Percentiles rank a stretch among this genome's conserved stretches.
Conservation (phyloP, 2,797 vertebrate species). For the Gobionotothen gibberifrons region DNA sequence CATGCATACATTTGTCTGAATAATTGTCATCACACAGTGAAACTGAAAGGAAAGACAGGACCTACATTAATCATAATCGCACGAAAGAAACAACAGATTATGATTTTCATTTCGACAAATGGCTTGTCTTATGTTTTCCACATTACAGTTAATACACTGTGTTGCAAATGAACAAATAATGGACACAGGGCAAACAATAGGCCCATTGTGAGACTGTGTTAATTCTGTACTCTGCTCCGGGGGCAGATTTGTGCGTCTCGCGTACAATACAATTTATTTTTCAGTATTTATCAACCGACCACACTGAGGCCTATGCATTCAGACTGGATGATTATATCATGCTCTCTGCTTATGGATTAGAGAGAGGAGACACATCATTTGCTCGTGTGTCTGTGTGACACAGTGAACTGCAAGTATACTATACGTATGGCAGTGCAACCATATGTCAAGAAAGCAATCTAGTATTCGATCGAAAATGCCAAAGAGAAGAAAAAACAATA, state of each 20-base stretch:
- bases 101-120: slow-evolving; percentile 55
- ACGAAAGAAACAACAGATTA: slow-evolving; percentile 60
- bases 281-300: slow-evolving; percentile 57
- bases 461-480: slow-evolving; percentile 27
- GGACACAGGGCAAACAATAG: slow-evolving; percentile 61
- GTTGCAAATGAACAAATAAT: slow-evolving; percentile 68
- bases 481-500: slow-evolving; percentile 17
- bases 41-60: slow-evolving; percentile 31
- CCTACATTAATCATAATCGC: slow-evolving; percentile 57
- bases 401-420: slow-evolving; percentile 27
- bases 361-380: slow-evolving; percentile 40
- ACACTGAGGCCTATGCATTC: slow-evolving; percentile 43
- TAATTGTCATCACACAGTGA: slow-evolving; percentile 42
- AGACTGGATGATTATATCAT: slow-evolving; percentile 51
- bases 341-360: slow-evolving; percentile 52
- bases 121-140: slow-evolving; percentile 55
- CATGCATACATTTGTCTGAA: slow-evolving; percentile 30
- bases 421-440: slow-evolving; percentile 19
- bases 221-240: slow-evolving; percentile 48
- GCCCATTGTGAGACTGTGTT: slow-evolving; percentile 53
- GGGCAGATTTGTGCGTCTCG: slow-evolving; percentile 53
- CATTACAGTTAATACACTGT: slow-evolving; percentile 59
- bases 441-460: slow-evolving; percentile 14
- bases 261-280: slow-evolving; percentile 59
- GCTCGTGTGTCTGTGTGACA: background rate